Evolutionary conservation across 2,113 vertebrate species (phyloP), one percentile per base, ranked within the genome.

Genomic region (Hippopotamus amphibius): DNA sequence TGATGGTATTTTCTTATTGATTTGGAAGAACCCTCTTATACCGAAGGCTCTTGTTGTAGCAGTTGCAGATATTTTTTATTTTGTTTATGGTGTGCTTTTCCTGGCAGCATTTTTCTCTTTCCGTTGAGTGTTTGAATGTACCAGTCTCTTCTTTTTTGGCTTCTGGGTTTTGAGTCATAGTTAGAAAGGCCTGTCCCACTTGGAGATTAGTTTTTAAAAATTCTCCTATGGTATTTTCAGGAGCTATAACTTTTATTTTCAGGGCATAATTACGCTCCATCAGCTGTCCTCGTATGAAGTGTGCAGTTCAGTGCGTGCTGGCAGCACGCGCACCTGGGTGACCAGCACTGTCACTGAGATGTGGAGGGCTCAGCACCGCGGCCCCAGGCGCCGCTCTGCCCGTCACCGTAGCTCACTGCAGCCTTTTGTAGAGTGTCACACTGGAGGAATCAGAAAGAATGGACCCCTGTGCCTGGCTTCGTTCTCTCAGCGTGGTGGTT

Each of bases 331-430:
- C 65, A 3, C 37, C 65, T 4, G 72, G 30, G n/a, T 11, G 24
- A 4, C 13, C 59, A 30, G 2, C 19, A 4, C 71, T 48, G 28
- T 6, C 8, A 0, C n/a, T 13, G 5, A n/a, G 19, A 2, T 2
- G 11, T 6, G 14, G 11, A 41, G 7, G 50, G 16, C 22, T 14
- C 33, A 8, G 76, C 33, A 11, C 33, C 37, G 19, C 12, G 12
- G n/a, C 59, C 30, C 5, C 50, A 10, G n/a, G 24, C 1, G 71
- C 19, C 9, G 33, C 43, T 43, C 53, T 63, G 43, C 50, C 37
- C n/a, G 12, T 13, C 33, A 8, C 3, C 1, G 26, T 55, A 26
- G 50, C 21, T 13, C 4, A 2, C 13, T 22, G 43, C 3, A 22
- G 50, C 80, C 28, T 7, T 33, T 12, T 24, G 26, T 10, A 11